Conservation (phyloP, 2,797 vertebrate species). For the Poecilia velifera region DNA sequence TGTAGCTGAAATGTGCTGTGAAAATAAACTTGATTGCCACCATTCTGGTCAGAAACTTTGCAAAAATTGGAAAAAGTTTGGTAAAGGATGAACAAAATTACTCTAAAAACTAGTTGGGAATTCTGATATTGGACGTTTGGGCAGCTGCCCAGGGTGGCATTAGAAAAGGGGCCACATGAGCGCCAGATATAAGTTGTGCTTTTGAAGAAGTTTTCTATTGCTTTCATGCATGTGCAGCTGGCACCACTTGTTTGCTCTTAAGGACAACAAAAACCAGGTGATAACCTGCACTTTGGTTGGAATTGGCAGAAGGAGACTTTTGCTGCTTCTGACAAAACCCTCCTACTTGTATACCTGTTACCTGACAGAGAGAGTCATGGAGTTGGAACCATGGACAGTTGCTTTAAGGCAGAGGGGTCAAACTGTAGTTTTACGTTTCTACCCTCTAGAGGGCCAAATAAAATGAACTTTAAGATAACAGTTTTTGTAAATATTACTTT, state of each 20-base stretch:
- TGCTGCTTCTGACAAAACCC: not conserved
- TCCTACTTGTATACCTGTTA: not conserved
- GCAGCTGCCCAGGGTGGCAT: not conserved
- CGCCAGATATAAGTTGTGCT: not conserved
- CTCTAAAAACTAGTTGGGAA: not conserved
- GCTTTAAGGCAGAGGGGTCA: not conserved
- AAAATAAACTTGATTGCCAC: too few species aligned
- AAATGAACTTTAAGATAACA: too few species aligned
- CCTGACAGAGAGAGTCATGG: not conserved
- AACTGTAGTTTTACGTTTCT: too few species aligned
- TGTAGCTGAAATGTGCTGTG: too few species aligned
- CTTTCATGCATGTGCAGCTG: not conserved
- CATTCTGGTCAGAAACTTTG: not conserved
- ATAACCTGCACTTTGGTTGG: not conserved
- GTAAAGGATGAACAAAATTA: not conserved
- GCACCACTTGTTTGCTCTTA: not conserved
- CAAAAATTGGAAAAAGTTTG: not conserved
- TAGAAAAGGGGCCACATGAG: not conserved
- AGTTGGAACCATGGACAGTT: not conserved
- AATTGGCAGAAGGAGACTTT: not conserved
- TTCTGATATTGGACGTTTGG: not conserved
- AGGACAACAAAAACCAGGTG: not conserved
- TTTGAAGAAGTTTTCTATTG: not conserved
- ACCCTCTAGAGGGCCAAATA: too few species aligned
- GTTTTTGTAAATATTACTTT: too few species aligned